These are phyloP conservation scores for Centruroides sculpturatus DNA, from an alignment of 1,140 invertebrate species.

Conservation along the genomic window DNA sequence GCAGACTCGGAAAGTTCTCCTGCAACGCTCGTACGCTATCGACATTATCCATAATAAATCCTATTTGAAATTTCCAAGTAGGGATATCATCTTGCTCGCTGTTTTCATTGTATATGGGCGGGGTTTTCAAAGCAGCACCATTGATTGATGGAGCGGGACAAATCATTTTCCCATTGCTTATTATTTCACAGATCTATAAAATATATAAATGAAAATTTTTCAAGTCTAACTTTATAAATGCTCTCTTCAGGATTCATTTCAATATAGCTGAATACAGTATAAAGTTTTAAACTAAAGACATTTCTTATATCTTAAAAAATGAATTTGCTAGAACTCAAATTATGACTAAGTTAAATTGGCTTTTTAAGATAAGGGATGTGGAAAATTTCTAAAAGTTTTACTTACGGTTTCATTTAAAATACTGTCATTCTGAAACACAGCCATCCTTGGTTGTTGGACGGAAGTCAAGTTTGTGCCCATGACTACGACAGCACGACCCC, in stretches of 20 bases:
- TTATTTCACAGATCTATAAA: constrained; percentile 47
- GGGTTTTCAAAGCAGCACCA: background rate
- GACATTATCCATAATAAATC: constrained; percentile 93
- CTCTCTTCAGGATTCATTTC: too few species aligned
- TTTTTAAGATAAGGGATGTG: too few species aligned
- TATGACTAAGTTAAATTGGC: too few species aligned
- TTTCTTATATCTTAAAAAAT: too few species aligned
- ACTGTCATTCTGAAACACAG: constrained; percentile 40
- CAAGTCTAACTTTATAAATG: too few species aligned
- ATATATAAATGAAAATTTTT: background rate
- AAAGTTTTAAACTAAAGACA: too few species aligned
- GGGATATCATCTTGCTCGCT: too few species aligned
- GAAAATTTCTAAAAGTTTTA: background rate
- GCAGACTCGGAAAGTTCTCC: constrained; percentile 63
- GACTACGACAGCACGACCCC: constrained; percentile 82
- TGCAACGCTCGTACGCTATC: constrained; percentile 71
- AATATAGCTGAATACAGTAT: too few species aligned
- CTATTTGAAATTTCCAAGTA: constrained; percentile 40
- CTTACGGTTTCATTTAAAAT: constrained; percentile 18
- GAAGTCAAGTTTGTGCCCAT: constrained; percentile 81
- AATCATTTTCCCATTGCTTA: constrained; percentile 81
- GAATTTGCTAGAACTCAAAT: too few species aligned
- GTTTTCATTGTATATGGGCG: background rate
- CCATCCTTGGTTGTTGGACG: constrained; percentile 79
- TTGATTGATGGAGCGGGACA: constrained; percentile 75